A percentile compares a stretch with the other conserved stretches of the same genome.
phyloP scores from a whole-genome alignment of 2,113 vertebrate species.

The Orycteropus afer region DNA sequence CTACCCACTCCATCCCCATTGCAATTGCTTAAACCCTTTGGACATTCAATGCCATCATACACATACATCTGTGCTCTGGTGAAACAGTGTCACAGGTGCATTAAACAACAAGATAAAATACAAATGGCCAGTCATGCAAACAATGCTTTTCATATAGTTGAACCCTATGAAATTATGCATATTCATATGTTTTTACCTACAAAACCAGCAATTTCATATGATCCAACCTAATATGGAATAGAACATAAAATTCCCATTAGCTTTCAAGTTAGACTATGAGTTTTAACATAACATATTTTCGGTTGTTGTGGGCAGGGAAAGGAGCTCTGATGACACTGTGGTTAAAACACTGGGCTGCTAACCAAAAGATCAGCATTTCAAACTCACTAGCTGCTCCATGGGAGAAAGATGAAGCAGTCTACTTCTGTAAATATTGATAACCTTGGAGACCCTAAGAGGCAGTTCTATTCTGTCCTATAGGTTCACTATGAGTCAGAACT shows the following conservation, averaged over 20 bases:
- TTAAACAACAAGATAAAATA: background rate
- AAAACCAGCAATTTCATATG: background rate
- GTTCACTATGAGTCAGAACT: too few relatives aligned
- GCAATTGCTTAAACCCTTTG: background rate
- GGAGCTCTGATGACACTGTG: too few relatives aligned
- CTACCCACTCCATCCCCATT: background rate
- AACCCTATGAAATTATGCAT: background rate
- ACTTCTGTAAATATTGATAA: too few relatives aligned
- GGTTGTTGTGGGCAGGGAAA: rapidly evolving
- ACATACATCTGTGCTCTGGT: rapidly evolving
- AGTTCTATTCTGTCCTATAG: too few relatives aligned
- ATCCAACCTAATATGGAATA: background rate
- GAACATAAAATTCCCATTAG: background rate
- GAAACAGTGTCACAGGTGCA: rapidly evolving
- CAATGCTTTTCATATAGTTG: too few relatives aligned
- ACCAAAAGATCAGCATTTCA: too few relatives aligned
- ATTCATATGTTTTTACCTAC: background rate
- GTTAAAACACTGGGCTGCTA: too few relatives aligned
- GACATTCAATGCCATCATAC: too few relatives aligned
- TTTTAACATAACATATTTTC: background rate
- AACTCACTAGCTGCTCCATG: too few relatives aligned
- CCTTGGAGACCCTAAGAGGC: too few relatives aligned
- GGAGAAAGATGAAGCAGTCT: too few relatives aligned
- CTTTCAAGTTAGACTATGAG: background rate
- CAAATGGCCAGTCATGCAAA: rapidly evolving